Evolutionary conservation across 2,113 vertebrate genomes (phyloP).

Genomic region (Mohoua ochrocephala): DNA sequence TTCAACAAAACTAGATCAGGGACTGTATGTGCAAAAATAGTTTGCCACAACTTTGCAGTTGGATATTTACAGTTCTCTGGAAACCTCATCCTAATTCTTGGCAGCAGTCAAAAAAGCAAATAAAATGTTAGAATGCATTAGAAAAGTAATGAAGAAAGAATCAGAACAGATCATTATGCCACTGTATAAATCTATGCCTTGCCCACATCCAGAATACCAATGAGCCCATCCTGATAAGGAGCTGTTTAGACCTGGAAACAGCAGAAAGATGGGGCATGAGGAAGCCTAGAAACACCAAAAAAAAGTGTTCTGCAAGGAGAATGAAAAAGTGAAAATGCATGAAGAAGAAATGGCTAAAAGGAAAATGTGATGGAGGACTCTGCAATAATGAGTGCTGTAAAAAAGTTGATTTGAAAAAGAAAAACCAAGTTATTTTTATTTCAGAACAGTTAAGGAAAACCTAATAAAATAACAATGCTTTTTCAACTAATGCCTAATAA

Average conservation of each 20-base stretch:
- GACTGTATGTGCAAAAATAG: not conserved
- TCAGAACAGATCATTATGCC: not conserved
- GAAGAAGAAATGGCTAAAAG: not conserved
- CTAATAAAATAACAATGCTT: not conserved
- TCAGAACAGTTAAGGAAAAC: not conserved
- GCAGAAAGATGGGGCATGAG: not conserved
- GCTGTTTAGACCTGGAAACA: not conserved
- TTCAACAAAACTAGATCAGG: not conserved
- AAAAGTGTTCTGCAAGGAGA: not conserved
- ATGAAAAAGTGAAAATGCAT: not conserved
- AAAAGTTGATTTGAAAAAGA: not conserved
- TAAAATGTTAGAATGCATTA: not conserved
- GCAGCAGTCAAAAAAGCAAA: constrained; percentile 10
- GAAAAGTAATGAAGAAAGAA: constrained; percentile 22
- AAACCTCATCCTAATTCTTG: not conserved
- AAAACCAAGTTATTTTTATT: not conserved
- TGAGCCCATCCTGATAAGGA: not conserved
- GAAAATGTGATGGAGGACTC: not conserved
- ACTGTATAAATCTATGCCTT: constrained; percentile 10
- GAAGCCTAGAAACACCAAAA: not conserved
- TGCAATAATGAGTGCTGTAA: not conserved
- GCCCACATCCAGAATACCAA: not conserved
- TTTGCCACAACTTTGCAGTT: not conserved
- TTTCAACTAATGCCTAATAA: not conserved
- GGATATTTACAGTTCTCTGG: constrained; percentile 1